phyloP scores from a whole-genome alignment of 2,888 invertebrate species.

The Oxycera nigricornis region DNA sequence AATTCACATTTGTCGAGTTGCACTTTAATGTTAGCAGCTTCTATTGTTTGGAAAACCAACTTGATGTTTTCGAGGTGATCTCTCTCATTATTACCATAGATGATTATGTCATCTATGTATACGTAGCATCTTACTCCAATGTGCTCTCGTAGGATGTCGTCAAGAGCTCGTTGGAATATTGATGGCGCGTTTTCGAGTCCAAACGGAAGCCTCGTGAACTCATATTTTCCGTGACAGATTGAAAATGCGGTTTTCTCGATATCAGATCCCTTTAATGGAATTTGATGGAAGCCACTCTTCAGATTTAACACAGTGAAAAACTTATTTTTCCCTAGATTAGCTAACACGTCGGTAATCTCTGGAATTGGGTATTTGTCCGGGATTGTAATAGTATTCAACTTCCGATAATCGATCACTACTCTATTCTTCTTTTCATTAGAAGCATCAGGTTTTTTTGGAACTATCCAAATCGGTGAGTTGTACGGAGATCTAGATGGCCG shows the following conservation, averaged over 20 bases:
- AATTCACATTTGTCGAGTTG: neutral
- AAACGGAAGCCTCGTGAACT: too few species aligned
- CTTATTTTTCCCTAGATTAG: neutral
- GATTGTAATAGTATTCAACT: too few species aligned
- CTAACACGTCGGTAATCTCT: neutral
- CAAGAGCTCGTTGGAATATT: conserved; percentile 25
- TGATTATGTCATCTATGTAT: neutral
- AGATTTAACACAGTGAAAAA: too few species aligned
- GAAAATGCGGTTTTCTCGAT: conserved; percentile 39
- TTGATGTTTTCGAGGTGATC: neutral
- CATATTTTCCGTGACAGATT: conserved; percentile 43
- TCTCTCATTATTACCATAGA: neutral
- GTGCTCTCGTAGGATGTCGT: neutral
- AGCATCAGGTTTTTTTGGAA: neutral
- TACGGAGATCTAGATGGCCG: too few species aligned
- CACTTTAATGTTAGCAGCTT: neutral
- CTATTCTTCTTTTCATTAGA: too few species aligned
- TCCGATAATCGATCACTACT: too few species aligned
- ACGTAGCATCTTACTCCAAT: neutral
- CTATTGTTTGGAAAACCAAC: neutral
- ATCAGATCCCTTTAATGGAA: neutral
- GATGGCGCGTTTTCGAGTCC: neutral
- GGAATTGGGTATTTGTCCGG: neutral
- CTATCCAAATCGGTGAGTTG: neutral
- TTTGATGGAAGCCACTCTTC: too few species aligned